Conservation (phyloP, 2,113 vertebrate genomes). For the Dendrocopos noguchii region DNA sequence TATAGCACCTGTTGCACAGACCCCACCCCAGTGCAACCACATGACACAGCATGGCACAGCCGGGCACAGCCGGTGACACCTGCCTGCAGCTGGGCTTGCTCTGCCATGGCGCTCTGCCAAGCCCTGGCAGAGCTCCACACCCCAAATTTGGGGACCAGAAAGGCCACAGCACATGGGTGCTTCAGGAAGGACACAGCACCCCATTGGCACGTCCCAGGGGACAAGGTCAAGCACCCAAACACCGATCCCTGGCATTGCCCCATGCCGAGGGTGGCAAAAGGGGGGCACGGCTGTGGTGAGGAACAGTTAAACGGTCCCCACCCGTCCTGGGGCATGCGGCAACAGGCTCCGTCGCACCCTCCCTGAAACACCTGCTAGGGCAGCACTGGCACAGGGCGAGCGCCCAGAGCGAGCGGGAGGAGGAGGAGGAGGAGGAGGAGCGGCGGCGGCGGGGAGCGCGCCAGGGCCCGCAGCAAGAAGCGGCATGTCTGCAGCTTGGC, state of each 20-base stretch:
- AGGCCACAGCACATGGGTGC: fast-evolving
- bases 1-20: fast-evolving
- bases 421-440: neutral
- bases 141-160: fast-evolving
- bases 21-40: fast-evolving
- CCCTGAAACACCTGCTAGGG: constrained; percentile 69
- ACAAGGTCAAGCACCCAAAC: neutral
- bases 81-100: neutral
- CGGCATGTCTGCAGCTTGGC: constrained; percentile 65
- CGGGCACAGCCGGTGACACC: fast-evolving
- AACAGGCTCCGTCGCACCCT: constrained; percentile 32
- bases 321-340: constrained; percentile 4
- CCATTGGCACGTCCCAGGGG: fast-evolving
- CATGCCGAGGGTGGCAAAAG: fast-evolving
- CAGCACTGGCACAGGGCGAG: constrained; percentile 24
- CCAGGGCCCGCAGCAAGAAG: constrained; percentile 51
- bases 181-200: neutral
- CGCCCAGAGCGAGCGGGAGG: constrained; percentile 3
- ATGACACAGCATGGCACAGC: neutral
- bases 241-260: neutral
- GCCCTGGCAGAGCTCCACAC: neutral
- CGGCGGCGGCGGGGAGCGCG: neutral
- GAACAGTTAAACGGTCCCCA: constrained; percentile 30
- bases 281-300: neutral
- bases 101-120: neutral